Evolutionary conservation across 2,797 vertebrate species (phyloP).

Genomic region (Rhinoraja longicauda): DNA sequence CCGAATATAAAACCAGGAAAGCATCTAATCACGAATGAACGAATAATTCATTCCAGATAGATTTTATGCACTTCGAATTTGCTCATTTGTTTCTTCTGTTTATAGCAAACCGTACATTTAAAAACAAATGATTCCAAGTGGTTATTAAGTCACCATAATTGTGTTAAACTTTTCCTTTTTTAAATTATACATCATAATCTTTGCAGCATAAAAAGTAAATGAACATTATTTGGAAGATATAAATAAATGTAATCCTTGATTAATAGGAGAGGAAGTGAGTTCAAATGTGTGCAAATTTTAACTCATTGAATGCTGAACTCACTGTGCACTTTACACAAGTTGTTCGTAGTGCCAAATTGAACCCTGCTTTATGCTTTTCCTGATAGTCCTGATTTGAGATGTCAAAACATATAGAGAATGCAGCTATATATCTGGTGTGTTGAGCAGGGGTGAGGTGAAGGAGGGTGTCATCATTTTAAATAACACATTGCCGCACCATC

Average conservation of each 20-base stretch:
- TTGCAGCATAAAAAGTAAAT: not conserved
- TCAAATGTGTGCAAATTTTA: not conserved
- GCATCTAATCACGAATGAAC: not conserved
- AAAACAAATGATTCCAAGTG: not conserved
- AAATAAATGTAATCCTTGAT: not conserved
- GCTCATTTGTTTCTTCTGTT: not conserved
- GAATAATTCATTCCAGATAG: not conserved
- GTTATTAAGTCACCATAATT: not conserved
- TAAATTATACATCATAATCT: not conserved
- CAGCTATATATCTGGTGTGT: not conserved
- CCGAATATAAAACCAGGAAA: not conserved
- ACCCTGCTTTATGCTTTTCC: not conserved
- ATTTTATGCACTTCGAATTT: not conserved
- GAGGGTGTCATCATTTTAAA: constrained; percentile 19
- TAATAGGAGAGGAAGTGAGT: not conserved
- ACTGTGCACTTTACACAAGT: not conserved
- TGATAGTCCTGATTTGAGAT: not conserved
- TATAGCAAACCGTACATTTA: not conserved
- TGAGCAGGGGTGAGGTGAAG: not conserved
- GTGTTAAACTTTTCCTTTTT: not conserved
- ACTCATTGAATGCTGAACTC: not conserved
- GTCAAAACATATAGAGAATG: not conserved
- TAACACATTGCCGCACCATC: constrained; percentile 53
- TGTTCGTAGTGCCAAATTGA: not conserved
- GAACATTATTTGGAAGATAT: not conserved